phyloP scores from a whole-genome alignment of 2,888 invertebrate genomes.

The Sussaba pulchella region DNA sequence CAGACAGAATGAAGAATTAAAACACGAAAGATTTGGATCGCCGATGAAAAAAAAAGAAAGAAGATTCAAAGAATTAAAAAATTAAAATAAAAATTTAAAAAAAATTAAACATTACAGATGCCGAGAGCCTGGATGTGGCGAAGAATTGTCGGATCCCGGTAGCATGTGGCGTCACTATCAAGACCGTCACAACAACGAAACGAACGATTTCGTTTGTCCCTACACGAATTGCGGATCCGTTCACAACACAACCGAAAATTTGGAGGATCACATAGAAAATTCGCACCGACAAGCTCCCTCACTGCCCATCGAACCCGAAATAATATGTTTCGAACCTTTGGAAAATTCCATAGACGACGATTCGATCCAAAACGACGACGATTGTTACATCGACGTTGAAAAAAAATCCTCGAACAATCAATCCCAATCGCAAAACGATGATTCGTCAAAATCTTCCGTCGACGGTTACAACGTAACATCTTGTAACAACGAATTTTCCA shows the following conservation, averaged over 20 bases:
- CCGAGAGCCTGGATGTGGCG: conserved; percentile 82
- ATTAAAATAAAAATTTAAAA: too few species aligned
- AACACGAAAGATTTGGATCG: too few species aligned
- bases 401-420: conserved; percentile 46
- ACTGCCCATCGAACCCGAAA: conserved; percentile 81
- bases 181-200: conserved; percentile 82
- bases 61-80: too few species aligned
- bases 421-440: conserved; percentile 66
- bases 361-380: conserved; percentile 68
- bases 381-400: conserved; percentile 60
- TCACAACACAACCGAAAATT: conserved; percentile 78
- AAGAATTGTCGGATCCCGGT: conserved; percentile 82
- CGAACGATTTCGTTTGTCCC: conserved; percentile 81
- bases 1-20: background rate
- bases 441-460: conserved; percentile 55
- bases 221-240: conserved; percentile 81
- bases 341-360: conserved; percentile 79
- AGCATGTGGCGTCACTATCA: conserved; percentile 84
- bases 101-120: conserved; percentile 72
- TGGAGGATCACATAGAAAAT: conserved; percentile 82
- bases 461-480: conserved; percentile 61
- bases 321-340: conserved; percentile 81
- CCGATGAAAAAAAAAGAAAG: too few species aligned
- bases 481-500: conserved; percentile 67
- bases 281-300: conserved; percentile 80